Evolutionary conservation across 2,888 invertebrate species (phyloP).

Genomic region (Alloscopus bannaensis): DNA sequence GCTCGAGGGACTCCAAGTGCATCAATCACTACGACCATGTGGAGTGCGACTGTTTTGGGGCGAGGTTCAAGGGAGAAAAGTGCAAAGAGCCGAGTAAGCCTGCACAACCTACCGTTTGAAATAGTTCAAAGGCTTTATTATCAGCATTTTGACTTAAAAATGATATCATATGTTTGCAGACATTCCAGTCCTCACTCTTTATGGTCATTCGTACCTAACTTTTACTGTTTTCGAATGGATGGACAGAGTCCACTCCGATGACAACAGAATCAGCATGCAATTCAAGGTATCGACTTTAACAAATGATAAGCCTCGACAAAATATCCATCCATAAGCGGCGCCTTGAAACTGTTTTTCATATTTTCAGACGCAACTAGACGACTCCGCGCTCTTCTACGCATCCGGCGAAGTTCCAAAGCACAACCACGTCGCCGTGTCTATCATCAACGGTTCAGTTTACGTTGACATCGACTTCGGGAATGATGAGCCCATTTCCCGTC

Average conservation of each 20-base stretch:
- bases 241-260: constrained; percentile 85
- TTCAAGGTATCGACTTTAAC: constrained; percentile 83
- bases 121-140: too few species aligned
- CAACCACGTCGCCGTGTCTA: constrained; percentile 92
- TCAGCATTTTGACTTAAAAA: too few species aligned
- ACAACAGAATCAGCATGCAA: constrained; percentile 89
- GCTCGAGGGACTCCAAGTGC: constrained; percentile 91
- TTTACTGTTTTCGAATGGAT: constrained; percentile 88
- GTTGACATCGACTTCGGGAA: constrained; percentile 93
- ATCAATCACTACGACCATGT: constrained; percentile 93
- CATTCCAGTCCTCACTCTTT: constrained; percentile 89
- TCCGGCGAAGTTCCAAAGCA: constrained; percentile 92
- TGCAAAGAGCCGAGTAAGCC: constrained; percentile 93
- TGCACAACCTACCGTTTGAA: too few species aligned
- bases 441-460: constrained; percentile 88
- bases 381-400: constrained; percentile 94
- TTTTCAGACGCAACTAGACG: constrained; percentile 90
- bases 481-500: constrained; percentile 72
- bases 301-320: neutral
- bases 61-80: constrained; percentile 91
- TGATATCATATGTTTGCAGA: constrained; percentile 78
- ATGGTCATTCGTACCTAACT: constrained; percentile 94
- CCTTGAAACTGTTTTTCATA: constrained; percentile 40
- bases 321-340: neutral
- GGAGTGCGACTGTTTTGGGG: constrained; percentile 95